Base-by-base conservation (phyloP, 2,888 invertebrate genomes). In the Tetropium fuscum region DNA sequence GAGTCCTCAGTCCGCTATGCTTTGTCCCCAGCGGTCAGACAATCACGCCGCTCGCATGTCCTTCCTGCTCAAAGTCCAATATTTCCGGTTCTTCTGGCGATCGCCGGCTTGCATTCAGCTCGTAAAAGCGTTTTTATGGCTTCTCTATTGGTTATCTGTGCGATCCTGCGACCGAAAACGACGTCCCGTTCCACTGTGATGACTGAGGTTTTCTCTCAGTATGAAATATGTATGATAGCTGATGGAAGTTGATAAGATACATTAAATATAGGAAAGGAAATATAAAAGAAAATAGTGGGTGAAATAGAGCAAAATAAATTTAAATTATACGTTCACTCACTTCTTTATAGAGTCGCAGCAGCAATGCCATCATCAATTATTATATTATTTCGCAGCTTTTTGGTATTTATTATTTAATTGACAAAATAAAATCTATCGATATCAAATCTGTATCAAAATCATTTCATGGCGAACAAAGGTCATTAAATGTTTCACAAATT, bases 61-160 rank as follows among this genome's bases (percentile, higher is more conserved):
- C 40, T 44, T 34, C 58, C 64, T 40, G 27, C 56, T 63, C 59
- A 54, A 59, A 49, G 55, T 60, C 63, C 68, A 60, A 71, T 70
- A 71, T 71, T 68, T 71, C 64, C 69, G 65, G 64, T 67, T 68
- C 67, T 68, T 63, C 64, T 58, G 64, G 57, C 53, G 48, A 62
- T 55, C 49, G 58, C 41, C 68, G 64, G 58, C 63, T 62, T 66
- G 68, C 61, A 53, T 58, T 53, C 55, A 61, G 62, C 61, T 67
- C 63, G 64, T 66, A 71, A 71, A 71, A 63, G 64, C 48, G 64
- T 67, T 71, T 70, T 71, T 71, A 71, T 71, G 65, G 66, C 56
- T 61, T 66, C 66, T 60, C 66, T 72, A 70, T 72, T 69, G 70
- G 72, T 70, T 69, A 66, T 63, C 59, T 60, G 58, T 41, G 53